Base-by-base conservation (phyloP, 2,888 invertebrate species). In the Itoplectis maculator region DNA sequence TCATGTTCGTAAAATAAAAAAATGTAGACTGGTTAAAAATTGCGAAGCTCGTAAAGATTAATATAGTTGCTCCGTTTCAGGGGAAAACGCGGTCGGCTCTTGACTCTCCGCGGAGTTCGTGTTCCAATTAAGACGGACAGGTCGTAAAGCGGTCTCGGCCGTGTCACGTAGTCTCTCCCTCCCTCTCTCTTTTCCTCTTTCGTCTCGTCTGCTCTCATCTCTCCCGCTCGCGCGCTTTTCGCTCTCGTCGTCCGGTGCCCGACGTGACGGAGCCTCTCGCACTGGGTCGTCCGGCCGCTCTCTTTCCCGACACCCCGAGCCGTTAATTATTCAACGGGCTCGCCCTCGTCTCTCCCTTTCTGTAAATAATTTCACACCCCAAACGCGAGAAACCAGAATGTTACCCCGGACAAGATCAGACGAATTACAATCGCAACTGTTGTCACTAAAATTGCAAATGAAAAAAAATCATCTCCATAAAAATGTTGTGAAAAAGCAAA, bases 91-190 rank as follows among this genome's bases (percentile, higher is more conserved):
- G 5, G 61, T 61, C 74, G n/a, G 69, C 74, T 69, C 78, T 78
- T 47, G 69, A 70, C 65, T 78, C 77, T 70, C 59, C 20, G 77
- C 40, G 73, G 77, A 73, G 82, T 78, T 78, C 82, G 78, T 82
- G 82, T 82, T 82, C 61, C 83, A 86, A 88, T 88, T 87, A 82
- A 86, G 84, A 81, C 66, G 66, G 77, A 74, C 81, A 79, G 82
- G 81, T 83, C 65, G 75, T 84, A 85, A 76, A 83, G 74, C 81
- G 81, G 77, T 74, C 81, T 78, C 74, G 74, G 73, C 69, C 73
- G 68, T 77, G 69, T 78, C 77, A 54, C 68, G 68, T n/a, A n/a
- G n/a, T n/a, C n/a, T n/a, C n/a, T n/a, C 47, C 65, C 61, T 54
- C 20, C 68, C 15, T 63, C 69, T 59, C 76, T 59, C 84, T 63